phyloP scores from a whole-genome alignment of 2,888 invertebrate genomes.

The Tipula vernalis region DNA sequence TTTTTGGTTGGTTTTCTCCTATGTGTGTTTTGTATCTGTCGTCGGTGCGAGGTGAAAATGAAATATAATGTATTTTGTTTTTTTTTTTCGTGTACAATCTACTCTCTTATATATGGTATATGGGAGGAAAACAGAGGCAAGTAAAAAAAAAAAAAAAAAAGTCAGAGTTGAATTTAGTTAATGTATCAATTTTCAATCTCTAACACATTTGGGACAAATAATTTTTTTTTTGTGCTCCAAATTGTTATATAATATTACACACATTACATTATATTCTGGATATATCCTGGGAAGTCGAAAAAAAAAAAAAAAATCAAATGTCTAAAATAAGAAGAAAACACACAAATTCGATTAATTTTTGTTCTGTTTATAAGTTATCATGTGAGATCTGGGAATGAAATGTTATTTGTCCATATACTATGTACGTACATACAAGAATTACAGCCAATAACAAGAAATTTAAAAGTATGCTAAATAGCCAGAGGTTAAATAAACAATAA shows the following conservation, averaged over 20 bases:
- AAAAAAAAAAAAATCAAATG: not conserved
- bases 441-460: not conserved
- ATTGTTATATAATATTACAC: not conserved
- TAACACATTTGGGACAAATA: conserved; percentile 4
- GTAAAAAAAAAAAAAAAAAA: not conserved
- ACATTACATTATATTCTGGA: not conserved
- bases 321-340: not conserved
- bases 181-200: conserved; percentile 4
- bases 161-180: conserved; percentile 4
- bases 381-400: not conserved
- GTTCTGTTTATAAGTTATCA: not conserved
- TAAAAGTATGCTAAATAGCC: not conserved
- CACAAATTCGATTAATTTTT: not conserved
- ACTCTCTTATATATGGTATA: not conserved
- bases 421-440: not conserved
- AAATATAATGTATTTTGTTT: not conserved
- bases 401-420: not conserved
- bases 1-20: not conserved
- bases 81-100: not conserved
- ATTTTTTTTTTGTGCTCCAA: not conserved
- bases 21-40: not conserved
- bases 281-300: not conserved
- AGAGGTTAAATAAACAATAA: not conserved
- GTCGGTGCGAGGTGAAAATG: not conserved
- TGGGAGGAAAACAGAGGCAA: not conserved